phyloP scores from a whole-genome alignment of 2,888 invertebrate species.

The Drosophila algonquin region DNA sequence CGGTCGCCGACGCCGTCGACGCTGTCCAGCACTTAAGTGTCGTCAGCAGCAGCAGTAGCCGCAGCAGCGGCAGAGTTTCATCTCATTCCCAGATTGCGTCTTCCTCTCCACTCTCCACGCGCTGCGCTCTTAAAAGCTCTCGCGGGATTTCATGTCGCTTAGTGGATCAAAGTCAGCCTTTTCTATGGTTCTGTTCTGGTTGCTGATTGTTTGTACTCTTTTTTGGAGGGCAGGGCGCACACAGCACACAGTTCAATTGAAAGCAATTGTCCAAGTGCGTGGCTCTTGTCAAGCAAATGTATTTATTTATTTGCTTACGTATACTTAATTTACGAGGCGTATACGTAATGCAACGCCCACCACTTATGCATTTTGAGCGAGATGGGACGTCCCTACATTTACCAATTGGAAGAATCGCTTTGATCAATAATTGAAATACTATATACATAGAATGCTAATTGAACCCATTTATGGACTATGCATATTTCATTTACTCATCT shows the following conservation, averaged over 20 bases:
- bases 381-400: not conserved
- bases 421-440: not conserved
- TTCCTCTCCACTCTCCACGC: slow-evolving; percentile 25
- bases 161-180: slow-evolving; percentile 58
- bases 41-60: slow-evolving; percentile 42
- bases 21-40: slow-evolving; percentile 28
- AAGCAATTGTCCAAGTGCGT: slow-evolving; percentile 73
- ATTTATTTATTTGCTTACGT: slow-evolving; percentile 79
- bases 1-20: slow-evolving; percentile 5
- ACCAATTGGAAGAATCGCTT: not conserved
- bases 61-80: slow-evolving; percentile 48
- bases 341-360: slow-evolving; percentile 60
- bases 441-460: slow-evolving; percentile 22
- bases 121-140: slow-evolving; percentile 5
- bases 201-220: slow-evolving; percentile 17
- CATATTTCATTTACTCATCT: not conserved
- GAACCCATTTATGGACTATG: slow-evolving; percentile 17
- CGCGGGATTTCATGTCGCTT: slow-evolving; percentile 23
- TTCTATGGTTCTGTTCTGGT: slow-evolving; percentile 31
- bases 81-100: slow-evolving; percentile 58
- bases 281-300: slow-evolving; percentile 67
- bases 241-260: slow-evolving; percentile 73
- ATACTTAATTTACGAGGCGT: slow-evolving; percentile 63
- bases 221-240: slow-evolving; percentile 50
- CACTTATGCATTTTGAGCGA: not conserved